A percentile compares a stretch with the other conserved stretches of the same genome.
Evolutionary conservation across 1,140 invertebrate genomes (phyloP).

Genomic region (Chironomus tepperi): DNA sequence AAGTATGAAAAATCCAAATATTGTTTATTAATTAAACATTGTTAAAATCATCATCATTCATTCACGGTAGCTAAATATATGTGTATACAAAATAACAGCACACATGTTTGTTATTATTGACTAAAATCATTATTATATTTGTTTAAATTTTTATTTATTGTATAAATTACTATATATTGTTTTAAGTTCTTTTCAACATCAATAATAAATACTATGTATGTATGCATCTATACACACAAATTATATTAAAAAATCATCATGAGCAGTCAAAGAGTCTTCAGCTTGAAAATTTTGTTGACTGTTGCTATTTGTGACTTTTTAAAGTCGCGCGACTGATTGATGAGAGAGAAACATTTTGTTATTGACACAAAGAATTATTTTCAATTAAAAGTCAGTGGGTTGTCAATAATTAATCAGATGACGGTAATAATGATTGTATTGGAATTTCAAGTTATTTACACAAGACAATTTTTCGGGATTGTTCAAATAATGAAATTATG

Average conservation of each 20-base stretch:
- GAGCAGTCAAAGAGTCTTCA: not conserved
- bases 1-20: constrained; percentile 17
- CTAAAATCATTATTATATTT: constrained; percentile 23
- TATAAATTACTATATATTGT: constrained; percentile 19
- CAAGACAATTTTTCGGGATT: no score
- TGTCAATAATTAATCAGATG: constrained; percentile 16
- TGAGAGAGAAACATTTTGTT: not conserved
- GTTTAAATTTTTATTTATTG: constrained; percentile 18
- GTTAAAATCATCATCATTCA: constrained; percentile 23
- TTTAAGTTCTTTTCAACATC: not conserved
- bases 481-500: no score
- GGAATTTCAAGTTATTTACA: no score
- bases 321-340: constrained; percentile 5
- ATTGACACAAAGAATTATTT: constrained; percentile 5
- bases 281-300: not conserved
- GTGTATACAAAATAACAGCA: constrained; percentile 3
- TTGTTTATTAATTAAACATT: constrained; percentile 24
- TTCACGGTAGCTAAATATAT: not conserved
- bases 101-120: constrained; percentile 17
- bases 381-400: constrained; percentile 17
- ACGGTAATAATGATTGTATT: not conserved
- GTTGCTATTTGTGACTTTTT: constrained; percentile 13
- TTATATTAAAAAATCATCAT: no score
- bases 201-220: not conserved
- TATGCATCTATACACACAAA: not conserved